Evolutionary conservation across 2,113 vertebrate genomes (phyloP).

Genomic region (Tilapia sparmanii): DNA sequence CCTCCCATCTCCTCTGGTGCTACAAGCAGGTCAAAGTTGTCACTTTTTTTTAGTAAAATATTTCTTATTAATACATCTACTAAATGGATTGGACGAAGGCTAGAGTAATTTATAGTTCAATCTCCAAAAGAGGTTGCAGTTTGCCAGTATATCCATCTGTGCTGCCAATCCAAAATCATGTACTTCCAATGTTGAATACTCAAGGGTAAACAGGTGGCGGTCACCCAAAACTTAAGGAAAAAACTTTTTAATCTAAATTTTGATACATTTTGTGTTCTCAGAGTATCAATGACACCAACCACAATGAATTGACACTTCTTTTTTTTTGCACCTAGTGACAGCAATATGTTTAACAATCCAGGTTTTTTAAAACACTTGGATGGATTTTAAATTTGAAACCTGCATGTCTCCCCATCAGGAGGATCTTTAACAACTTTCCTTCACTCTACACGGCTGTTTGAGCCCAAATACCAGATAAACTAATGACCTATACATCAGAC

Average conservation of each 20-base stretch:
- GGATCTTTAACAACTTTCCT: not conserved
- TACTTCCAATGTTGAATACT: not conserved
- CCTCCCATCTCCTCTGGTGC: not conserved
- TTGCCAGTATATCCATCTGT: not conserved
- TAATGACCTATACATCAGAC: not conserved
- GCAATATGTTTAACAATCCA: fast-evolving
- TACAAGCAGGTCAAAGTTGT: not conserved
- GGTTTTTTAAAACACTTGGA: not conserved
- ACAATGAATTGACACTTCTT: not conserved
- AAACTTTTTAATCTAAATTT: not conserved
- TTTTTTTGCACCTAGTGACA: not conserved
- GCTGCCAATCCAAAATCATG: not conserved
- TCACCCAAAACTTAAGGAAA: not conserved
- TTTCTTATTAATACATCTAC: not conserved
- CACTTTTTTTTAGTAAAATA: not conserved
- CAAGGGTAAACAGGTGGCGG: not conserved
- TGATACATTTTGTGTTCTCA: not conserved
- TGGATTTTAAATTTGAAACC: not conserved
- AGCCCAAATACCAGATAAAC: not conserved
- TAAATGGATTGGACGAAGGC: not conserved
- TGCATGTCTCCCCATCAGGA: not conserved
- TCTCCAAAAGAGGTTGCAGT: not conserved
- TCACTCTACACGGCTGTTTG: not conserved
- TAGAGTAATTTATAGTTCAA: not conserved
- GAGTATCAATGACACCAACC: not conserved